These are phyloP conservation scores for Nautilus pompilius DNA, from an alignment of 1,140 invertebrate genomes.

Conservation along the genomic window DNA sequence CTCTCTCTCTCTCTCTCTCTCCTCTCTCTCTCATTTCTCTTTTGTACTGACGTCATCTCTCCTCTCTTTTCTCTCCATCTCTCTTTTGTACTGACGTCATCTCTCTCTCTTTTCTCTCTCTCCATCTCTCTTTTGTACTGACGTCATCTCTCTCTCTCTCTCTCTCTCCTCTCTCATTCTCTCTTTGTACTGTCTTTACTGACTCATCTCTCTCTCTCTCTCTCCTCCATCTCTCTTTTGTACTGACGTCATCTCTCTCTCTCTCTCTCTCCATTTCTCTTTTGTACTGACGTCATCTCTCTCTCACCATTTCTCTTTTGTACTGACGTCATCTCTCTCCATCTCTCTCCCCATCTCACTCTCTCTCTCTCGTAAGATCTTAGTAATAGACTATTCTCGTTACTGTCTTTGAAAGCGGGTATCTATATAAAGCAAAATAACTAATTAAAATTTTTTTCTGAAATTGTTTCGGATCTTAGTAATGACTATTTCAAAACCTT, in stretches of 20 bases:
- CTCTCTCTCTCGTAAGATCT: background rate
- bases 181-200: background rate
- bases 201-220: background rate
- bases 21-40: background rate
- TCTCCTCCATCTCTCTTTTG: background rate
- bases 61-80: background rate
- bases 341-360: background rate
- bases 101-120: background rate
- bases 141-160: background rate
- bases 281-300: background rate
- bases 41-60: background rate
- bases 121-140: background rate
- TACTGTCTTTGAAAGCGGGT: background rate
- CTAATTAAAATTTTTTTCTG: background rate
- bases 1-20: background rate
- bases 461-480: background rate
- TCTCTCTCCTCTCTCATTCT: background rate
- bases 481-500: background rate
- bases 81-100: background rate
- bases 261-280: background rate
- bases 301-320: background rate
- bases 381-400: background rate
- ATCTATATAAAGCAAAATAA: background rate
- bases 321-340: slow-evolving; percentile 1
- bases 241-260: background rate